Conservation (phyloP, 1,140 invertebrate species). For the Chrysomallon squamiferum region DNA sequence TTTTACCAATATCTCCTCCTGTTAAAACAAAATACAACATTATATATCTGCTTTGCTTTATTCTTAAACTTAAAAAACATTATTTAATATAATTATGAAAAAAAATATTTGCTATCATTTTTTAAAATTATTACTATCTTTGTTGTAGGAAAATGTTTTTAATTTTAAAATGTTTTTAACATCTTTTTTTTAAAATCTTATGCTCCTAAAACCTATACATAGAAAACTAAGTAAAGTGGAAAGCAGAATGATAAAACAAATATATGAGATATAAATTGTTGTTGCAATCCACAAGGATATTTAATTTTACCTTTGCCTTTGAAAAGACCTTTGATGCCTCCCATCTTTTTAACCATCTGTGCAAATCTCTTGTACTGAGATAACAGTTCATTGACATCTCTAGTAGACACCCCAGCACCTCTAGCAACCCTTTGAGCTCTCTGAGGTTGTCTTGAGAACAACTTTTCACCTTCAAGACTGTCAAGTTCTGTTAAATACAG, state of each 20-base stretch:
- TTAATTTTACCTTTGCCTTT: constrained; percentile 73
- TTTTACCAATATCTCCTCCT: constrained; percentile 97
- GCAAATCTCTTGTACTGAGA: constrained; percentile 99
- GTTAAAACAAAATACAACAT: constrained; percentile 18
- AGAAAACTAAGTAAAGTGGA: too few species aligned
- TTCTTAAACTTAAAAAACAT: neutral
- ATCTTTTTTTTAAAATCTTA: too few species aligned
- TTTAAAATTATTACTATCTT: too few species aligned
- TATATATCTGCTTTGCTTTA: neutral
- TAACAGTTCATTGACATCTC: constrained; percentile 97
- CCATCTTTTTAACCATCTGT: constrained; percentile 99
- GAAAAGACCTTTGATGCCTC: constrained; percentile 98
- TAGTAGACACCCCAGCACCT: constrained; percentile 92
- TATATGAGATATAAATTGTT: too few species aligned
- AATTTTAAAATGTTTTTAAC: too few species aligned
- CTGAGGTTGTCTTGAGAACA: constrained; percentile 93
- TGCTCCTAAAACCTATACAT: too few species aligned
- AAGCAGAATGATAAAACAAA: too few species aligned
- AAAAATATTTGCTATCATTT: neutral
- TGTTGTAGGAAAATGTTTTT: too few species aligned
- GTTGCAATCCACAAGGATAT: too few species aligned
- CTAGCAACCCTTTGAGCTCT: constrained; percentile 87
- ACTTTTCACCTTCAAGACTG: constrained; percentile 93
- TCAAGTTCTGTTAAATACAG: constrained; percentile 79
- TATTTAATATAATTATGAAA: neutral